Percentiles rank a stretch among this genome's conserved stretches.
These are phyloP conservation scores for Sebastes iracundus DNA, from an alignment of 2,797 vertebrate species.

Conservation along the genomic window DNA sequence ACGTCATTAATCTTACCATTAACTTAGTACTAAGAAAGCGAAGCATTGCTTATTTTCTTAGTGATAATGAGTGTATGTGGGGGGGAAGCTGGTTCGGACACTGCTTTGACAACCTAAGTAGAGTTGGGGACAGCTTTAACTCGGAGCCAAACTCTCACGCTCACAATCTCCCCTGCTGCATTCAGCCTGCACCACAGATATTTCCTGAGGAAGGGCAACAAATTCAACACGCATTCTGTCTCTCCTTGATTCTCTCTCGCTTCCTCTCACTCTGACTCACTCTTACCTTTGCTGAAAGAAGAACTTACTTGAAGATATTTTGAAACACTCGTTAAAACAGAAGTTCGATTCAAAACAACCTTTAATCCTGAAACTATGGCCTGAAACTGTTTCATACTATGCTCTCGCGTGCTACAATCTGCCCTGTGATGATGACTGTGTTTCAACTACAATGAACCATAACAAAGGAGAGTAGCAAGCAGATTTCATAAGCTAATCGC, in stretches of 20 bases:
- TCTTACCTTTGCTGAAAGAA: constrained; percentile 54
- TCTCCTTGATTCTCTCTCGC: constrained; percentile 40
- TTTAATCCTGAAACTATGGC: background rate
- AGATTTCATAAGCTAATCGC: background rate
- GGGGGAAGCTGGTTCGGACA: constrained; percentile 30
- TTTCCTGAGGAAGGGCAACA: constrained; percentile 83
- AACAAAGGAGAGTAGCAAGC: background rate
- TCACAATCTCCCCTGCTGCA: constrained; percentile 66
- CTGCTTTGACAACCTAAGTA: constrained; percentile 37
- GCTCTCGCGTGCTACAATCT: background rate
- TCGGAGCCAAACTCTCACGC: constrained; percentile 70
- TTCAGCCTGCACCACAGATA: constrained; percentile 74
- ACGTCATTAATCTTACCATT: background rate
- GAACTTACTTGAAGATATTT: constrained; percentile 25
- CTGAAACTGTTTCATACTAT: background rate
- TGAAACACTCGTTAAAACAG: background rate
- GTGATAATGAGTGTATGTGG: background rate
- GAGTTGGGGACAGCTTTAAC: constrained; percentile 41
- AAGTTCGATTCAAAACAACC: background rate
- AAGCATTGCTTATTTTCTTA: constrained; percentile 24
- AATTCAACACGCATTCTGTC: constrained; percentile 72
- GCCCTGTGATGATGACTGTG: background rate
- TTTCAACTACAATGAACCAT: background rate
- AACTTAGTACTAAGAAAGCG: background rate
- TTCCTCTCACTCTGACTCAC: constrained; percentile 60